Percentiles rank a stretch among this genome's conserved stretches.
Evolutionary conservation across 2,113 vertebrate genomes (phyloP).

Genomic region (Cacatua alba): DNA sequence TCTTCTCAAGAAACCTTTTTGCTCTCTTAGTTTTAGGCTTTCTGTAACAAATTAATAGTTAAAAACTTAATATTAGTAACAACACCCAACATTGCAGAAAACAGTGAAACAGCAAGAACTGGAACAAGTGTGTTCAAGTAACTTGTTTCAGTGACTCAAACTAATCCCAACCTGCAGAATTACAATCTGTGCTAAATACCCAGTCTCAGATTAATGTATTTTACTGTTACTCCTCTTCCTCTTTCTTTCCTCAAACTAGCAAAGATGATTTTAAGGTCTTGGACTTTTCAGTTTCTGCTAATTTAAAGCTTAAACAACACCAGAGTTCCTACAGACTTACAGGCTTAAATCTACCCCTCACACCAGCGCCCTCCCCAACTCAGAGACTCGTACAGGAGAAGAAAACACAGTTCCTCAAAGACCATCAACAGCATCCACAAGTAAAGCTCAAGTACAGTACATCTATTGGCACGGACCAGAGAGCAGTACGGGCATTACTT

Average conservation of each 20-base stretch:
- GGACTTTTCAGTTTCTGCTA: not conserved
- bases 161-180: not conserved
- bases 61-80: not conserved
- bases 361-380: not conserved
- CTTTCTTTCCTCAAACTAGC: not conserved
- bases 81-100: not conserved
- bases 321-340: not conserved
- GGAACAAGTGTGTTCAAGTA: not conserved
- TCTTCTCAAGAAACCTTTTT: conserved; percentile 90
- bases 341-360: not conserved
- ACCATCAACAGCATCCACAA: rapidly evolving
- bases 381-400: not conserved
- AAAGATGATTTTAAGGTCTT: not conserved
- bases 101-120: not conserved
- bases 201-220: not conserved
- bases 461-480: rapidly evolving
- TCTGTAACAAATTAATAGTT: conserved; percentile 68
- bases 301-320: not conserved
- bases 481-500: rapidly evolving
- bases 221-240: not conserved
- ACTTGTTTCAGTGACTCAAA: not conserved
- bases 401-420: not conserved
- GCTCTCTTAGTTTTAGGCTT: conserved; percentile 93
- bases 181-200: not conserved
- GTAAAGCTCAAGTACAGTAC: rapidly evolving